Evolutionary conservation across 2,113 vertebrate species (phyloP).

Genomic region (Phylloscopus trochiloides): DNA sequence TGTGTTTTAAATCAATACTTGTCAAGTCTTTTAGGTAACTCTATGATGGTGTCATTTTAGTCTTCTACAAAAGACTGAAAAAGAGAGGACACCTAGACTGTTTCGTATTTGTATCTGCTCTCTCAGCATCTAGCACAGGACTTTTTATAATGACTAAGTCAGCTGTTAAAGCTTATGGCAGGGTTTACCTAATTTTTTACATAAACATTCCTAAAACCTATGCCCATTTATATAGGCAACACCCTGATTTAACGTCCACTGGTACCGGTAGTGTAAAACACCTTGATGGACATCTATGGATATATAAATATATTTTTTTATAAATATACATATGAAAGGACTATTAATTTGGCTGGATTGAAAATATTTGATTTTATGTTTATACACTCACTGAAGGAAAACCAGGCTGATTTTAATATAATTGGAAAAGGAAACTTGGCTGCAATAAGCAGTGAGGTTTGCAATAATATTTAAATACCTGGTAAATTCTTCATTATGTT

Average conservation of each 20-base stretch:
- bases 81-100: conserved; percentile 49
- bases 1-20: conserved; percentile 77
- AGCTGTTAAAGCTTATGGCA: conserved; percentile 40
- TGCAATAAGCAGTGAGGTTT: background rate
- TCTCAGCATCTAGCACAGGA: conserved; percentile 45
- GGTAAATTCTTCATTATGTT: background rate
- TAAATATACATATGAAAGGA: background rate
- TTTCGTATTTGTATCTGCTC: conserved; percentile 61
- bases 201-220: background rate
- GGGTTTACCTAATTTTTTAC: conserved; percentile 45
- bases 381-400: background rate
- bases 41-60: conserved; percentile 73
- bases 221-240: background rate
- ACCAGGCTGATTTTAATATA: background rate
- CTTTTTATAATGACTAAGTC: conserved; percentile 35
- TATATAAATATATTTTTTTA: background rate
- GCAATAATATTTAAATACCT: background rate
- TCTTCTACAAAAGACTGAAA: conserved; percentile 60
- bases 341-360: background rate
- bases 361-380: background rate
- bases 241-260: conserved; percentile 12
- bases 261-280: background rate
- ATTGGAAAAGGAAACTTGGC: background rate
- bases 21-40: conserved; percentile 73
- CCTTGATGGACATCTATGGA: background rate